Conservation (phyloP, 2,797 vertebrate genomes). For the Hapalemur alaotrensis region DNA sequence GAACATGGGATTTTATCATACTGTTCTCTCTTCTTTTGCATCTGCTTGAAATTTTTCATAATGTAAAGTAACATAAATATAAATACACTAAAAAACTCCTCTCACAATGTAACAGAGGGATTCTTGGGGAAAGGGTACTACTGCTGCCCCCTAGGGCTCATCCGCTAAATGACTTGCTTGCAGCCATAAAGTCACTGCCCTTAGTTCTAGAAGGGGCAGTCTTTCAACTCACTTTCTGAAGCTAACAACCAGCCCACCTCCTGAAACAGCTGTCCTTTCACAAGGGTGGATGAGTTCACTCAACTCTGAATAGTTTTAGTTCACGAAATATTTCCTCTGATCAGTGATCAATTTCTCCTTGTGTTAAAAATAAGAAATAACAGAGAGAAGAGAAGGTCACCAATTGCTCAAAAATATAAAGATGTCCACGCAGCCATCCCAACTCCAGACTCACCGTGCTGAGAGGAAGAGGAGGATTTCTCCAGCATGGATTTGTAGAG, state of each 20-base stretch:
- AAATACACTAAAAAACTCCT: neutral
- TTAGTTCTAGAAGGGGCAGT: neutral
- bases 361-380: neutral
- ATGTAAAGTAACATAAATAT: neutral
- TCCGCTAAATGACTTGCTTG: constrained; percentile 7
- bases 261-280: neutral
- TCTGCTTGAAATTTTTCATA: constrained; percentile 10
- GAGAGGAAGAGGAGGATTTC: constrained; percentile 88
- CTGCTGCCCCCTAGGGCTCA: constrained; percentile 78
- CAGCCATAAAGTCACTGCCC: neutral
- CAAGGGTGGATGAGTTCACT: neutral
- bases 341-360: neutral
- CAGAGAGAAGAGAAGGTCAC: neutral
- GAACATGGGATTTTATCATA: neutral
- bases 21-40: neutral
- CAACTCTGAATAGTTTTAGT: neutral
- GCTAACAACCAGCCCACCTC: neutral
- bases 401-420: neutral
- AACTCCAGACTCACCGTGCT: constrained; percentile 82
- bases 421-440: neutral
- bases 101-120: neutral
- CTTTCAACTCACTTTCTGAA: neutral
- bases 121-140: neutral
- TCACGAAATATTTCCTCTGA: neutral
- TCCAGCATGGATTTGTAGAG: constrained; percentile 95